phyloP scores from a whole-genome alignment of 2,797 vertebrate species.

The Cottoperca gobio region DNA sequence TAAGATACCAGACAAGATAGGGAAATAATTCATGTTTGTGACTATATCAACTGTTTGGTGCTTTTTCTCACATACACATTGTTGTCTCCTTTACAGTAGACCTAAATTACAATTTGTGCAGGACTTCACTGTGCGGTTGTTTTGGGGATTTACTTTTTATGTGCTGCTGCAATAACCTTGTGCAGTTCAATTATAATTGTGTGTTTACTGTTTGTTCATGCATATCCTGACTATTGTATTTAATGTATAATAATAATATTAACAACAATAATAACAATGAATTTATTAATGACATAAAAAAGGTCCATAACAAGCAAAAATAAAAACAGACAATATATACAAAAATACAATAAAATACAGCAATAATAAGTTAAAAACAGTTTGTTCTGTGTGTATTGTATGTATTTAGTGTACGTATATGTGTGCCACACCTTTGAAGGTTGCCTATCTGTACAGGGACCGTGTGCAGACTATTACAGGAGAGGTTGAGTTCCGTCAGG shows the following conservation, averaged over 20 bases:
- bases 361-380: too few relatives aligned
- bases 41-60: not conserved
- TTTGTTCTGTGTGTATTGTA: not conserved
- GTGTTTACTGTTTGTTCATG: not conserved
- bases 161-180: not conserved
- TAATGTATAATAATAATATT: too few relatives aligned
- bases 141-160: not conserved
- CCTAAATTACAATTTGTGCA: not conserved
- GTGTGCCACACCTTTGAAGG: slow-evolving; percentile 87
- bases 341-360: too few relatives aligned
- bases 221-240: not conserved
- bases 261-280: too few relatives aligned
- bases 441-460: slow-evolving; percentile 89
- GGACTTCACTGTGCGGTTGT: not conserved
- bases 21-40: not conserved
- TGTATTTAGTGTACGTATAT: not conserved
- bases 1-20: not conserved
- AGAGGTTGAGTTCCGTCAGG: slow-evolving; percentile 94
- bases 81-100: not conserved
- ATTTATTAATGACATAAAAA: too few relatives aligned
- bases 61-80: not conserved
- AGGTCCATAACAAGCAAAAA: too few relatives aligned
- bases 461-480: slow-evolving; percentile 90
- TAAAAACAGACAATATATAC: too few relatives aligned
- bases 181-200: not conserved